phyloP scores from a whole-genome alignment of 30 jellyfish, hydroid and myxozoan genomes.

The Pseudorhiza aurosa region DNA sequence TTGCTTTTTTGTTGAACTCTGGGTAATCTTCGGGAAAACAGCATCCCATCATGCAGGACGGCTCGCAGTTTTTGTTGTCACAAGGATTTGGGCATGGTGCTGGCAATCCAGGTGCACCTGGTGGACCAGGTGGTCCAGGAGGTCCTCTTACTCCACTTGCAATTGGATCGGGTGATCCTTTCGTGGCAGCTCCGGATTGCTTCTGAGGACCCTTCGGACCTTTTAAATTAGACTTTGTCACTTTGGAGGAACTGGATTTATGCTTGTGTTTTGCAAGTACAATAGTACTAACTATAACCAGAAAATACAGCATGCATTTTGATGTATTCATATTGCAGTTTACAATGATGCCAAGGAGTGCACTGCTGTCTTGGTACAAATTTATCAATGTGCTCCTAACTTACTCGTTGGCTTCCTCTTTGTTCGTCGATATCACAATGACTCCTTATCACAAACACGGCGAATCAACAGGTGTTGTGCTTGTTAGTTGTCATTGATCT shows the following conservation, averaged over 20 bases:
- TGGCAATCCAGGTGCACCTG: constrained; percentile 65
- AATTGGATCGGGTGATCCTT: not conserved
- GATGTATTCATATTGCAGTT: not conserved
- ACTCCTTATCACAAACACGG: not conserved
- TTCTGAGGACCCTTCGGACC: not conserved
- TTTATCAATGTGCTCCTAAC: not conserved
- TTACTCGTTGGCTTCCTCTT: not conserved
- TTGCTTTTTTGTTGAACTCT: not conserved
- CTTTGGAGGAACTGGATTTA: not conserved
- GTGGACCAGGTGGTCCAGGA: constrained; percentile 70
- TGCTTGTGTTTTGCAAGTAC: not conserved
- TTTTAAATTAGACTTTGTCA: not conserved
- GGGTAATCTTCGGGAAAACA: constrained; percentile 48
- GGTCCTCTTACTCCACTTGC: not conserved
- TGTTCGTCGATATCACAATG: too few species aligned
- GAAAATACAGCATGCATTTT: not conserved
- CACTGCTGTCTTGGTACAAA: too few species aligned
- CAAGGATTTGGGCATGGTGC: constrained; percentile 61
- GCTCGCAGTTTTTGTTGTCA: constrained; percentile 48
- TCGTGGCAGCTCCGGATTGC: not conserved
- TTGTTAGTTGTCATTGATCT: not conserved
- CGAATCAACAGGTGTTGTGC: not conserved
- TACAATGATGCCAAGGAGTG: not conserved
- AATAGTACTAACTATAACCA: not conserved
- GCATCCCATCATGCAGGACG: constrained; percentile 67